Conservation (phyloP, 2,113 vertebrate species). For the Trogon surrucura region DNA sequence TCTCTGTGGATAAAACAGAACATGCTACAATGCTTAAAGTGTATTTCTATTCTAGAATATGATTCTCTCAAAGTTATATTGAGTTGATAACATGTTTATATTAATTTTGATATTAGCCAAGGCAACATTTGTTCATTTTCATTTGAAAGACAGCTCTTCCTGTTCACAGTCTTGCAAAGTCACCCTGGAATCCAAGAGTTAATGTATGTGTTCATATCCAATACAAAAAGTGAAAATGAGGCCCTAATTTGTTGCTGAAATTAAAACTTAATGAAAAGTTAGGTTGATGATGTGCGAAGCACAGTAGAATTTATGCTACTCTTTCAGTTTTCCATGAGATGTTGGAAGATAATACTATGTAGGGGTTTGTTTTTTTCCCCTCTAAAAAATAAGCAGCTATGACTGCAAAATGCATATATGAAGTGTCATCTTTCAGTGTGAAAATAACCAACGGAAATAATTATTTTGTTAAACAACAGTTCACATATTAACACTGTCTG, state of each 20-base stretch:
- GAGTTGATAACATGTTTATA: not conserved
- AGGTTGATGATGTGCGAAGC: rapidly evolving
- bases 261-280: not conserved
- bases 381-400: not conserved
- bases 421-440: not conserved
- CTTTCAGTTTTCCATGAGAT: not conserved
- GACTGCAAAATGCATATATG: not conserved
- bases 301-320: not conserved
- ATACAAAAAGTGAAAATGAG: not conserved
- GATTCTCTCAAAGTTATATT: not conserved
- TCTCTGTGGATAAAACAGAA: not conserved
- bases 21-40: not conserved
- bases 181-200: not conserved
- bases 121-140: not conserved
- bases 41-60: not conserved
- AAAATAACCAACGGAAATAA: not conserved
- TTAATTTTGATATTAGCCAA: not conserved
- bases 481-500: not conserved
- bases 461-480: not conserved
- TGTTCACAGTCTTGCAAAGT: not conserved
- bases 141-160: not conserved
- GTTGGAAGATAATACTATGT: not conserved
- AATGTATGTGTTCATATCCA: not conserved
- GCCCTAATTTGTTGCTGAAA: not conserved
- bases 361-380: rapidly evolving